Base-by-base conservation (phyloP, 2,888 invertebrate genomes). In the Piscicola geometra region DNA sequence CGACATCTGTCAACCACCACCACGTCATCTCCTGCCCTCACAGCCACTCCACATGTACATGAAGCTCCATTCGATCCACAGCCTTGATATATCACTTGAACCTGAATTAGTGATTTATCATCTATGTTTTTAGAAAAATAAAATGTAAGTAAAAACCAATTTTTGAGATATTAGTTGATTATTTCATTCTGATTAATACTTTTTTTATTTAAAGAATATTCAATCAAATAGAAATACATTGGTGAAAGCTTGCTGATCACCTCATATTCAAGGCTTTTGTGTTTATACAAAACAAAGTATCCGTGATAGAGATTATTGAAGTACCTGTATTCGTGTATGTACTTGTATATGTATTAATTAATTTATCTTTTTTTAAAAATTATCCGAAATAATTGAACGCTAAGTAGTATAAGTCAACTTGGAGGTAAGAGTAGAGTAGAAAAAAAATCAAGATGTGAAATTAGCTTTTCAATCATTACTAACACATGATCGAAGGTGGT, bases 271-370 rank as follows among this genome's bases (percentile, higher is more conserved):
- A 77, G 30, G 30, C 35, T 47, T 5, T 28, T 30, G 70, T 79
- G 74, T 64, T 73, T 75, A 72, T 80, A 80, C 32, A 80, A 47
- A 12, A 73, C 36, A 56, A 80, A 80, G 36, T 80, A 79, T 18
- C 80, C 80, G n/a, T 80, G 77, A 47, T 77, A 77, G 36, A 77
- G 75, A 64, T 80, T 80, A 71, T 80, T 78, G 77, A 80, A 80
- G 60, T 78, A 70, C 30, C 80, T 80, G 69, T 47, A n/a, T n/a
- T n/a, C n/a, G n/a, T n/a, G n/a, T n/a, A n/a, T n/a, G n/a, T n/a
- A n/a, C n/a, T n/a, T n/a, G n/a, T n/a, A n/a, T n/a, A n/a, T n/a
- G n/a, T n/a, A n/a, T n/a, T n/a, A n/a, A n/a, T n/a, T n/a, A n/a
- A n/a, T n/a, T n/a, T n/a, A n/a, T n/a, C n/a, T n/a, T n/a, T n/a